Base-by-base conservation (phyloP, 2,113 vertebrate genomes). In the Maccullochella peelii region DNA sequence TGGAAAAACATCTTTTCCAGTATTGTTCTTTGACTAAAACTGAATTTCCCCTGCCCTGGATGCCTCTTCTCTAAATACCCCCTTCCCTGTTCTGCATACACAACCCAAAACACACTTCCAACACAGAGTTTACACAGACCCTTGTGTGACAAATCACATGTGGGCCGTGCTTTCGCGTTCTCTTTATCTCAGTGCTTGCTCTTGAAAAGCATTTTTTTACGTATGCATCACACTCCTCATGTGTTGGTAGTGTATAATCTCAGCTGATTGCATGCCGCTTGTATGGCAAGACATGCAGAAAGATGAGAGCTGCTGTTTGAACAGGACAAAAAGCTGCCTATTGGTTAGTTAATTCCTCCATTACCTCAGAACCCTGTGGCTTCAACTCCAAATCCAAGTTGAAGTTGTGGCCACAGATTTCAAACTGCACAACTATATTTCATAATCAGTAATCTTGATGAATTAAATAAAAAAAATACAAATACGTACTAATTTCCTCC, bases 261-360 rank as follows among this genome's bases (percentile, higher is more conserved):
- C 52, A 72, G 72, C 69, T 80, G 50, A 76, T 72, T 72, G 94
- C 94, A 94, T 95, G 94, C 47, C 14, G 83, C 91, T 89, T 93
- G 86, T 81, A 79, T 84, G 82, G 82, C 83, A 77, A 86, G 33
- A 83, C 6, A n/a, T 72, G 65, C 81, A 52, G 58, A 78, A 61
- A 84, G 40, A 67, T 0, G 3, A 47, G 54, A 61, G 55, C 79
- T 87, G 78, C 78, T 89, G 79, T 80, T 83, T 84, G 57, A 87
- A 49, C 25, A 3, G 73, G 30, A 75, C 25, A 58, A 61, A 83
- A 68, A 38, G 65, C 58, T 87, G 86, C 84, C 86, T 75, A 81
- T 75, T 79, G 67, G 74, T 81, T 12, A 20, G 44, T 61, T 68
- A 4, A 52, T 33, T 62, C 21, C 15, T 50, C 18, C 23, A 1